Conservation (phyloP, 2,888 invertebrate genomes). For the Coremacera marginata region DNA sequence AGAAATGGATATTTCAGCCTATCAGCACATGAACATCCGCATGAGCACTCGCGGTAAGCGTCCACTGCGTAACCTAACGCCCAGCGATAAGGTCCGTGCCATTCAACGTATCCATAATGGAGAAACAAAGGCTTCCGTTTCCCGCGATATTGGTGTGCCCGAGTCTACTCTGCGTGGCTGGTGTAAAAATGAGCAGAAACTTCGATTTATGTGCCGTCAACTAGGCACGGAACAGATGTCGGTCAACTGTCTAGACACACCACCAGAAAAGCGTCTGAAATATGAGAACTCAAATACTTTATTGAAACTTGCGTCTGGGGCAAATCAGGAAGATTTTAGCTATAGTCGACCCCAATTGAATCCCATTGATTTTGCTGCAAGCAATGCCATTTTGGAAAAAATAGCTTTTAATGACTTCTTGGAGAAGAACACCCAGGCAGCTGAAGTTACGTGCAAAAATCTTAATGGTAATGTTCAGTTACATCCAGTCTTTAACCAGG, state of each 20-base stretch:
- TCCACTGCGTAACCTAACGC: conserved; percentile 79
- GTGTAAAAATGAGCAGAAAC: conserved; percentile 87
- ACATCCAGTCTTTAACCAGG: conserved; percentile 67
- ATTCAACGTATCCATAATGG: conserved; percentile 86
- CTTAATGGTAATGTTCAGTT: conserved; percentile 69
- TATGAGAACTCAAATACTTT: conserved; percentile 55
- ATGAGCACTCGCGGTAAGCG: conserved; percentile 82
- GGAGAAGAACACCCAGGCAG: conserved; percentile 56
- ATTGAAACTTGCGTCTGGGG: conserved; percentile 56
- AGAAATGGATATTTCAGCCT: conserved; percentile 61
- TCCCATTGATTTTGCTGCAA: conserved; percentile 57
- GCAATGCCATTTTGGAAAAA: conserved; percentile 62
- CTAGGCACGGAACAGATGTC: conserved; percentile 74
- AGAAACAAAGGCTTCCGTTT: conserved; percentile 87
- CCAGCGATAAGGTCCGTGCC: conserved; percentile 83
- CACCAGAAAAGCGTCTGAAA: conserved; percentile 64
- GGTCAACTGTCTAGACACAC: conserved; percentile 53
- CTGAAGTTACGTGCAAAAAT: conserved; percentile 45
- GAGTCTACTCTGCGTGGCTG: conserved; percentile 88
- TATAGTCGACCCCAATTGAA: conserved; percentile 57
- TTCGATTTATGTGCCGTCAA: conserved; percentile 77
- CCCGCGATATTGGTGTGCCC: conserved; percentile 85
- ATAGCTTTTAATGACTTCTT: conserved; percentile 59
- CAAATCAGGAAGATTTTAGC: conserved; percentile 59
- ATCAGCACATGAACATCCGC: conserved; percentile 63